These are phyloP conservation scores for Leptothorax acervorum DNA, from an alignment of 2,888 invertebrate species.

Conservation along the genomic window DNA sequence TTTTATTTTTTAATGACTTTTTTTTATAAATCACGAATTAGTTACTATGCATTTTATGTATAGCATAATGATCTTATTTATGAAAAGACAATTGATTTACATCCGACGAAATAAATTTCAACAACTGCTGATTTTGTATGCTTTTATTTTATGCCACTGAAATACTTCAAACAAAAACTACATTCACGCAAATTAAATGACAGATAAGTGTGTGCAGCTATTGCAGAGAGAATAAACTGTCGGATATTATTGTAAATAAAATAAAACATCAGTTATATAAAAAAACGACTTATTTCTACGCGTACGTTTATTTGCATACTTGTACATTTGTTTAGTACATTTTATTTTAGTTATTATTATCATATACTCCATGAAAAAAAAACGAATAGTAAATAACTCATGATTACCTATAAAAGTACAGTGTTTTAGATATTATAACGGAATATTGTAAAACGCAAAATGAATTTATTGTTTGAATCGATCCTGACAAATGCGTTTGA, in stretches of 20 bases:
- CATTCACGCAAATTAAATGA: slow-evolving; percentile 17
- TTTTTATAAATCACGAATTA: not conserved
- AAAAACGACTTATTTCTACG: not conserved
- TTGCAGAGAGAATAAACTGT: slow-evolving; percentile 20
- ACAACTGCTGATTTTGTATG: not conserved
- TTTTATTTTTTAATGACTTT: not conserved
- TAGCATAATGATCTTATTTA: not conserved
- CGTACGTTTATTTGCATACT: not conserved
- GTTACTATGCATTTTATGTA: not conserved
- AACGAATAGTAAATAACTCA: not conserved
- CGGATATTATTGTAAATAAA: not conserved
- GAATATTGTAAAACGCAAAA: not conserved
- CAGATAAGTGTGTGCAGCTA: not conserved
- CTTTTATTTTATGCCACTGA: slow-evolving; percentile 10
- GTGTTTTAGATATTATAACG: not conserved
- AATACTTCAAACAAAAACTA: not conserved
- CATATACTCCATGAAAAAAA: not conserved
- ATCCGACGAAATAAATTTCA: slow-evolving; percentile 14
- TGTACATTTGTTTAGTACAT: not conserved
- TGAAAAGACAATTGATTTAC: not conserved
- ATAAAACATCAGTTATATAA: not conserved
- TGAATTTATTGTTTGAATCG: not conserved
- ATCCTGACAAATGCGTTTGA: not conserved
- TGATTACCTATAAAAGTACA: not conserved
- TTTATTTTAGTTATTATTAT: not conserved